Base-by-base conservation (phyloP, 1,140 invertebrate species). In the Zaprionus vittiger region DNA sequence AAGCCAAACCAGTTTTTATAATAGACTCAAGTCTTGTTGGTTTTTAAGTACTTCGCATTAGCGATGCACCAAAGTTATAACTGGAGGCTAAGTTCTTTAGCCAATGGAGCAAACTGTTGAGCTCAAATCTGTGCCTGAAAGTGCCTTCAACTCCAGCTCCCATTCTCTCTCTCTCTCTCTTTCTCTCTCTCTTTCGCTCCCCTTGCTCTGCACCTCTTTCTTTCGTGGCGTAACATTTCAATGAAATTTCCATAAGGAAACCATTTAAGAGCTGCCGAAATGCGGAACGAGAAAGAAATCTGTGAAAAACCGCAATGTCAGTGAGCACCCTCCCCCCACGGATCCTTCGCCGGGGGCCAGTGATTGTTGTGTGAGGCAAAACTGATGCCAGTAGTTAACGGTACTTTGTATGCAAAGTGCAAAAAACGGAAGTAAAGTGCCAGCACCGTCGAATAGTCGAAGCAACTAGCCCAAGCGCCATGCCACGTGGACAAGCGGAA, bases 381-480 rank as follows among this genome's bases (percentile, higher is more conserved):
- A 82, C 79, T 78, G 77, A 83, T 89, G 78, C 80, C 65, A 89
- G 73, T 89, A 91, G 72, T 86, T 91, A 91, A 83, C 80, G 80
- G 79, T 79, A 91, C 86, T 91, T 91, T 91, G 86, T 91, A 91
- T 91, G 86, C 87, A 91, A 91, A 91, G 86, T 91, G 82, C 83
- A 84, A 84, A 83, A 84, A 84, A 73, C 75, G 70, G 73, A 87
- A 87, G 71, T 70, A 79, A 80, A 86, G 69, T 77, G 62, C 61
- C 68, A 72, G 28, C 54, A 37, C 59, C 59, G 65, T 44, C 60
- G 64, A 73, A 78, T 74, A 78, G 75, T 77, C 62, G 55, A 54
- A 64, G 60, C 71, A 78, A 73, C 61, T 73, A 67, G 69, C 49
- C 70, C 64, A 63, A 59, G 37, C 55, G 34, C 15, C 49, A 59